Conservation (phyloP, 2,113 vertebrate species). For the Orycteropus afer region DNA sequence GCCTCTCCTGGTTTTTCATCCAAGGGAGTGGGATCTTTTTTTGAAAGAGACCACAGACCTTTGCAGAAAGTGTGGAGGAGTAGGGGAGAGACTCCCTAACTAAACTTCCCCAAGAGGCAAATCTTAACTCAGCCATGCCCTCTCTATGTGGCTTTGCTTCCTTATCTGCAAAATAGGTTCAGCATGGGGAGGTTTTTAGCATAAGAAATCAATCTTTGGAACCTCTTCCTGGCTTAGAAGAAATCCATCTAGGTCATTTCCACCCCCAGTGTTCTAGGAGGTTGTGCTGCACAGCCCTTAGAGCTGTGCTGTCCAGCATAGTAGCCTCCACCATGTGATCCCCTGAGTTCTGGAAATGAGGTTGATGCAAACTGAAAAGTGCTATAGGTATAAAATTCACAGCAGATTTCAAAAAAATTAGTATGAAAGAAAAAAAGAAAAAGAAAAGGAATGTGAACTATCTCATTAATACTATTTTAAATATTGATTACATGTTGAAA, state of each 20-base stretch:
- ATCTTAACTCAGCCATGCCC: accelerated
- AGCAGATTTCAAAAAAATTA: neutral
- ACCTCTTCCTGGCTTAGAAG: neutral
- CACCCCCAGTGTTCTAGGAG: no score
- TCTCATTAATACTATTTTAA: neutral
- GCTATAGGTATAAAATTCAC: neutral
- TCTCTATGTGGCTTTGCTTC: neutral
- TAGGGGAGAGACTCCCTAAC: neutral
- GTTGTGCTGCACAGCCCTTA: neutral
- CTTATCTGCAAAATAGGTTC: neutral
- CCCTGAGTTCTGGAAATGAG: neutral
- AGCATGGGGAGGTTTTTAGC: neutral
- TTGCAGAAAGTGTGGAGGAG: neutral
- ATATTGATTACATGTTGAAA: neutral
- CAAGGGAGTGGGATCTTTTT: neutral
- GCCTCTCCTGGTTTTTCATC: no score
- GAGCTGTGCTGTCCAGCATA: no score
- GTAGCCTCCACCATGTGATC: accelerated
- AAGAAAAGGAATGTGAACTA: no score
- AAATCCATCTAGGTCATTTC: neutral
- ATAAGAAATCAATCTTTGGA: neutral
- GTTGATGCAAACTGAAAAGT: accelerated
- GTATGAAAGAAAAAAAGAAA: no score
- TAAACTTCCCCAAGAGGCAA: accelerated
- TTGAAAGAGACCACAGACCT: neutral